Evolutionary conservation across 2,888 invertebrate genomes (phyloP).

Genomic region (Ochropleura plecta): DNA sequence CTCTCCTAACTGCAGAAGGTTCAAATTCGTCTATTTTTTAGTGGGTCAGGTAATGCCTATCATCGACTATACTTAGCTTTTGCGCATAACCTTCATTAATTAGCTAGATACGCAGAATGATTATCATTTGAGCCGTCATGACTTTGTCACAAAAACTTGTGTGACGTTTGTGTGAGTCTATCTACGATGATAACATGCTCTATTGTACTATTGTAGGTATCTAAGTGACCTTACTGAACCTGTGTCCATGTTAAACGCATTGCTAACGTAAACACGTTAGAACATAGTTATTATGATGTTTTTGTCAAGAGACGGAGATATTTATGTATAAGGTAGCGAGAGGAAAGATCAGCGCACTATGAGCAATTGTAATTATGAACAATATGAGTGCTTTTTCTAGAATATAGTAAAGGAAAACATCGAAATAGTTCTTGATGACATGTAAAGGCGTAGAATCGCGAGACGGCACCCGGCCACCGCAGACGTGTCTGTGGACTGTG

Average conservation of each 20-base stretch:
- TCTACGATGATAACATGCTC: slow-evolving; percentile 1
- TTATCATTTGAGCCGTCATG: slow-evolving; percentile 12
- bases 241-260: slow-evolving; percentile 30
- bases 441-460: too few relatives aligned
- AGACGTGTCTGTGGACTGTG: too few relatives aligned
- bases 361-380: neutral
- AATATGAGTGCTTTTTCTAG: neutral
- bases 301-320: slow-evolving; percentile 10
- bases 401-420: neutral
- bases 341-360: neutral
- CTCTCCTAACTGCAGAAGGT: too few relatives aligned
- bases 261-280: slow-evolving; percentile 20
- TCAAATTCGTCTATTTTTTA: too few relatives aligned
- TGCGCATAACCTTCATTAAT: neutral
- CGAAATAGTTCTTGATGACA: too few relatives aligned
- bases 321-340: neutral
- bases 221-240: slow-evolving; percentile 39
- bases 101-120: neutral
- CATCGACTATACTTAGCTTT: neutral
- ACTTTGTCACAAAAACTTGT: slow-evolving; percentile 22
- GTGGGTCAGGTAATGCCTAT: too few relatives aligned
- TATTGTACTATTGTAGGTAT: slow-evolving; percentile 25
- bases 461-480: too few relatives aligned
- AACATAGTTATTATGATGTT: slow-evolving; percentile 13
- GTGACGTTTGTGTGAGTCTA: slow-evolving; percentile 19